Base-by-base conservation (phyloP, 2,888 invertebrate genomes). In the Morpho achilles region DNA sequence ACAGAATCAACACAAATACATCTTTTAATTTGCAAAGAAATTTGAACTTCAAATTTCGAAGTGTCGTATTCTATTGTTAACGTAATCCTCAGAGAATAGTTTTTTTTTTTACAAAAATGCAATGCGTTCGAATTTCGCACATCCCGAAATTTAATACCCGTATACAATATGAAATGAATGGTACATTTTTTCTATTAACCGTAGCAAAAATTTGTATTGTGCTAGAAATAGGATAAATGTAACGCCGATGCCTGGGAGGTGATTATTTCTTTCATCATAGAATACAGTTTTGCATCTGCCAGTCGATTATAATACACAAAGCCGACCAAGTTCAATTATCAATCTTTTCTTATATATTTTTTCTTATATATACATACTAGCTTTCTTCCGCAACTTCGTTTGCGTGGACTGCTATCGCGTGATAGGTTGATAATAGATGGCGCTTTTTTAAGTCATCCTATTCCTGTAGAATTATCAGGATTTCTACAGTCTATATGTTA, bases 81-180 rank as follows among this genome's bases (percentile, higher is more conserved):
- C 61, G 68, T 70, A 70, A 70, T 70, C 70, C 69, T 58, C 48
- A 59, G 67, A 66, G 65, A 69, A 69, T 69, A 56, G 65, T 48
- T 60, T 61, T 61, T 61, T 65, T 63, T 53, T 46, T 32, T 16
- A 7, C 32, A 53, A 53, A 22, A 48, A 47, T n/a, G 53, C 41
- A 48, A 41, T 10, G 53, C 7, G 42, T 40, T 54, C 47, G 23
- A 22, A 22, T 54, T 54, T 54, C 54, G 54, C 54, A 48, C 54
- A 54, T 67, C 61, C 59, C 46, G 60, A 57, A 63, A 63, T 58
- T 56, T 58, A 63, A 63, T 63, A 63, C 50, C 56, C 49, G 56
- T 56, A 46, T 47, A 54, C 23, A 54, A 50, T 60, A 56, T 59
- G 47, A 51, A 46, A 51, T 63, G 58, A 63, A 63, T 63, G 54